A percentile compares a stretch with the other conserved stretches of the same genome.
Evolutionary conservation across 2,888 invertebrate species (phyloP).

Genomic region (Capitulum mitella): DNA sequence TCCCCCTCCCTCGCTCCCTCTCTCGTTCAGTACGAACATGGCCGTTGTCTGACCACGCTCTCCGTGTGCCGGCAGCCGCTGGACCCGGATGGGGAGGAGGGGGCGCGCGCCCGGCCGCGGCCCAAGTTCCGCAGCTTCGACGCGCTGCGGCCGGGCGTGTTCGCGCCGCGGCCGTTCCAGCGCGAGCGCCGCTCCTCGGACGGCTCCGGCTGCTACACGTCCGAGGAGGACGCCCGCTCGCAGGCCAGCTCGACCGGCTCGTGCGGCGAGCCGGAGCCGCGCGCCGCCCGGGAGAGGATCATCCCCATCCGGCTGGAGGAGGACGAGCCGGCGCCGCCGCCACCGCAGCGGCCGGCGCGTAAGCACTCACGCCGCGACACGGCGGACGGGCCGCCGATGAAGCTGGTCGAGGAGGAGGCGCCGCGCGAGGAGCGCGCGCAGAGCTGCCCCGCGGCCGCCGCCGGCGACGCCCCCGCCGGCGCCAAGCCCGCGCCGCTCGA

Average conservation of each 20-base stretch:
- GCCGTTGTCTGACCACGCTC: no score
- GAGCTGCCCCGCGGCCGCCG: not conserved
- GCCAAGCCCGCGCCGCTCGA: not conserved
- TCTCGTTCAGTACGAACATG: no score
- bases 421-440: not conserved
- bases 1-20: no score
- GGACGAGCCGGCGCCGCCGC: not conserved
- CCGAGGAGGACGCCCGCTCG: not conserved
- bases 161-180: not conserved
- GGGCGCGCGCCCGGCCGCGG: not conserved
- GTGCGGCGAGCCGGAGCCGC: not conserved
- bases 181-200: not conserved
- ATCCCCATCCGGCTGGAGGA: conserved; percentile 1
- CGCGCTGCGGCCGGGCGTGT: not conserved
- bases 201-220: not conserved
- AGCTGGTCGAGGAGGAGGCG: not conserved
- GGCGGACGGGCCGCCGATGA: not conserved
- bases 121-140: not conserved
- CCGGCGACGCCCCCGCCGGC: no score
- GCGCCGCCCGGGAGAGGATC: not conserved
- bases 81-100: not conserved
- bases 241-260: not conserved
- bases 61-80: no score
- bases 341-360: not conserved
- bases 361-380: not conserved